Evolutionary conservation across 2,888 invertebrate species (phyloP).

Genomic region (Heliconius hortense): DNA sequence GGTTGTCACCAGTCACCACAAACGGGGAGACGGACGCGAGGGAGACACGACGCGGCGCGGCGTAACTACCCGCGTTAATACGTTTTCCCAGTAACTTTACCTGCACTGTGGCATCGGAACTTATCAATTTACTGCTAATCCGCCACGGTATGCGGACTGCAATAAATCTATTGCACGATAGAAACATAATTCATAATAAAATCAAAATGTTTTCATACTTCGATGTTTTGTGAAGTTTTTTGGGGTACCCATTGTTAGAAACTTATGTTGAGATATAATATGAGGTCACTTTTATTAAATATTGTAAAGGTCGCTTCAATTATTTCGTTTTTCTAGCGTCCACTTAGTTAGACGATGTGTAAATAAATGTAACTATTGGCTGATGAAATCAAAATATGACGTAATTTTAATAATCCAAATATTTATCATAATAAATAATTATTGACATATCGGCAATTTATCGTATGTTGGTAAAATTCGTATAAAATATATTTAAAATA

Average conservation of each 20-base stretch:
- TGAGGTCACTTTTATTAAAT: slow-evolving; percentile 11
- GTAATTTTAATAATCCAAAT: too few relatives aligned
- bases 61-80: slow-evolving; percentile 26
- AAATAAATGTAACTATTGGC: neutral
- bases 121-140: slow-evolving; percentile 60
- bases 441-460: too few relatives aligned
- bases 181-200: slow-evolving; percentile 9
- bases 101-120: slow-evolving; percentile 42
- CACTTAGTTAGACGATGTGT: neutral
- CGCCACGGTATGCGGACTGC: slow-evolving; percentile 42
- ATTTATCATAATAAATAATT: too few relatives aligned
- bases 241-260: slow-evolving; percentile 10
- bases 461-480: neutral
- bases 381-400: neutral
- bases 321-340: slow-evolving; percentile 1
- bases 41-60: slow-evolving; percentile 8
- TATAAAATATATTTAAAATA: neutral
- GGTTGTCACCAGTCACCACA: slow-evolving; percentile 25
- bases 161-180: slow-evolving; percentile 43
- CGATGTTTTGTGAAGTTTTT: neutral
- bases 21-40: slow-evolving; percentile 19
- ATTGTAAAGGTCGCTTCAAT: slow-evolving; percentile 8
- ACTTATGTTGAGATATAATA: neutral
- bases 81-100: slow-evolving; percentile 41
- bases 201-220: neutral